A percentile compares a stretch with the other conserved stretches of the same genome.
phyloP scores from a whole-genome alignment of 1,140 invertebrate species.

The Drosophila bocki region DNA sequence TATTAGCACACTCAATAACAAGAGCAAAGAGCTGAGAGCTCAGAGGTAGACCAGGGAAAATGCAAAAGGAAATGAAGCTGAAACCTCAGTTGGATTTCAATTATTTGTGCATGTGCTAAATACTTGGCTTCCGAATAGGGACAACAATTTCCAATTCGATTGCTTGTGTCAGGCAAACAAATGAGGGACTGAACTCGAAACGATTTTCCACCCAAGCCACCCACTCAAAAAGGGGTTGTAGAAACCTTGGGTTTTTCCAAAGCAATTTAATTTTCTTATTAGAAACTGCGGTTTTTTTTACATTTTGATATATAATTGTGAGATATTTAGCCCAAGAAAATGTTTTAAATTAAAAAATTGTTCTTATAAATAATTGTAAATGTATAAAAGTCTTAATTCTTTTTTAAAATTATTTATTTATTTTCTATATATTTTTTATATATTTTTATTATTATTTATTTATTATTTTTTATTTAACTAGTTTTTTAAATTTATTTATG shows the following conservation, averaged over 20 bases:
- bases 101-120: constrained; percentile 50
- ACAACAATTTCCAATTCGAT: constrained; percentile 36
- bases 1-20: constrained; percentile 37
- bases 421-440: too few relatives aligned
- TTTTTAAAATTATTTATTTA: too few relatives aligned
- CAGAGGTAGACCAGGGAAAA: neutral
- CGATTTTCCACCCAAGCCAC: neutral
- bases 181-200: neutral
- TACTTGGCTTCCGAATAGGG: constrained; percentile 24
- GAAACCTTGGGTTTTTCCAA: constrained; percentile 6
- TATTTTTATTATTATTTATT: too few relatives aligned
- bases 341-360: too few relatives aligned
- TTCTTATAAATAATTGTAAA: too few relatives aligned
- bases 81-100: constrained; percentile 42
- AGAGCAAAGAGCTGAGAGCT: neutral
- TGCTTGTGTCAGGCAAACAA: constrained; percentile 38
- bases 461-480: too few relatives aligned
- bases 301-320: neutral
- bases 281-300: neutral
- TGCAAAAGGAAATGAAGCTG: constrained; percentile 35
- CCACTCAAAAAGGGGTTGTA: constrained; percentile 4
- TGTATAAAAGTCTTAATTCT: too few relatives aligned
- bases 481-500: too few relatives aligned
- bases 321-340: too few relatives aligned
- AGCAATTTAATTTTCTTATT: constrained; percentile 9